Conservation (phyloP, 2,797 vertebrate genomes). For the Mus minutoides region DNA sequence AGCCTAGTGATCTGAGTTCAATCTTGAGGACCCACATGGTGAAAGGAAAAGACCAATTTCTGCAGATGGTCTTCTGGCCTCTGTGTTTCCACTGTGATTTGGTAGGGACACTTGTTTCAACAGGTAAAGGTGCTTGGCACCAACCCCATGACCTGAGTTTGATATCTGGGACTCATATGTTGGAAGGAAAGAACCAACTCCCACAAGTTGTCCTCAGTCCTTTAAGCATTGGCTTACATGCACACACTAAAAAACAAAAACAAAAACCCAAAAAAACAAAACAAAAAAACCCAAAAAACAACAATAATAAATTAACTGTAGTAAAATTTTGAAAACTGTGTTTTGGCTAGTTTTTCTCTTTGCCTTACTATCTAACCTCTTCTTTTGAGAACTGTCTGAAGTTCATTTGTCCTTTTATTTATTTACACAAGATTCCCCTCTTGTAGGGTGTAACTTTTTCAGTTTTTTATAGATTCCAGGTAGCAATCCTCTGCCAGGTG, state of each 20-base stretch:
- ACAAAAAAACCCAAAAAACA: too few relatives aligned
- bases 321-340: background rate
- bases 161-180: background rate
- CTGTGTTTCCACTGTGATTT: constrained; percentile 11
- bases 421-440: background rate
- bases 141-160: background rate
- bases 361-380: background rate
- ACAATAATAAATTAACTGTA: background rate
- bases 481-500: background rate
- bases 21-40: background rate
- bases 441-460: background rate
- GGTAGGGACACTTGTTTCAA: background rate
- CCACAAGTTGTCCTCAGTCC: background rate
- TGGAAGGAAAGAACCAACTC: background rate
- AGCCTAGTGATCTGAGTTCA: background rate
- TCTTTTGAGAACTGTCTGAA: background rate
- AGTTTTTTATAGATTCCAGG: background rate
- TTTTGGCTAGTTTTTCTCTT: background rate
- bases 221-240: background rate
- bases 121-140: background rate
- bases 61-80: background rate
- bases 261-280: too few relatives aligned
- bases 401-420: background rate
- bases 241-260: background rate
- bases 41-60: background rate